Evolutionary conservation across 2,113 vertebrate species (phyloP).

Genomic region (Galeopterus variegatus): DNA sequence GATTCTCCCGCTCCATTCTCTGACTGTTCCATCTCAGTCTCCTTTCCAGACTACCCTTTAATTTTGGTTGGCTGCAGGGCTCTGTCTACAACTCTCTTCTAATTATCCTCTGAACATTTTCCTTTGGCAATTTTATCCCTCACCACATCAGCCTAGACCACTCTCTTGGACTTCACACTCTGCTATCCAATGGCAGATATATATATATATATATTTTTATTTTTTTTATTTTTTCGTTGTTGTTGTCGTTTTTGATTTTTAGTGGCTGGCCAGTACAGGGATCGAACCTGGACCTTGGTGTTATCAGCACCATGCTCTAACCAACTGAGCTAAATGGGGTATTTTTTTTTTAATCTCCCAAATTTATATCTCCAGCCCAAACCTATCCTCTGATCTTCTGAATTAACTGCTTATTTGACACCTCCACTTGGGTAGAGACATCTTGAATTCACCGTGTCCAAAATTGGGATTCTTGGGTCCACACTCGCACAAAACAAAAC

Average conservation of each 20-base stretch:
- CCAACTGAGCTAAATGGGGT: too few species aligned
- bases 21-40: background rate
- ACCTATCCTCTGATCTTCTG: background rate
- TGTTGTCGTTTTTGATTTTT: too few species aligned
- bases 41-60: background rate
- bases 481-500: background rate
- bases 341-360: background rate
- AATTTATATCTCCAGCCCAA: background rate
- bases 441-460: conserved; percentile 46
- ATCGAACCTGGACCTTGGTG: too few species aligned
- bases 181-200: background rate
- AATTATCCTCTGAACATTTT: background rate
- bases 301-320: too few species aligned
- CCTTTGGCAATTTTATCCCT: background rate
- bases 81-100: background rate
- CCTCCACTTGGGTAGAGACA: background rate
- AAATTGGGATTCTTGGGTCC: background rate
- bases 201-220: too few species aligned
- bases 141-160: background rate
- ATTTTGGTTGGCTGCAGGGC: background rate
- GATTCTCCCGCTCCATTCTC: background rate
- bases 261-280: too few species aligned
- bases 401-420: background rate
- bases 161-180: background rate
- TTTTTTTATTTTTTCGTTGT: too few species aligned